A percentile compares a stretch with the other conserved stretches of the same genome.
These are phyloP conservation scores for Listronotus oregonensis DNA, from an alignment of 1,140 invertebrate genomes.

Conservation along the genomic window DNA sequence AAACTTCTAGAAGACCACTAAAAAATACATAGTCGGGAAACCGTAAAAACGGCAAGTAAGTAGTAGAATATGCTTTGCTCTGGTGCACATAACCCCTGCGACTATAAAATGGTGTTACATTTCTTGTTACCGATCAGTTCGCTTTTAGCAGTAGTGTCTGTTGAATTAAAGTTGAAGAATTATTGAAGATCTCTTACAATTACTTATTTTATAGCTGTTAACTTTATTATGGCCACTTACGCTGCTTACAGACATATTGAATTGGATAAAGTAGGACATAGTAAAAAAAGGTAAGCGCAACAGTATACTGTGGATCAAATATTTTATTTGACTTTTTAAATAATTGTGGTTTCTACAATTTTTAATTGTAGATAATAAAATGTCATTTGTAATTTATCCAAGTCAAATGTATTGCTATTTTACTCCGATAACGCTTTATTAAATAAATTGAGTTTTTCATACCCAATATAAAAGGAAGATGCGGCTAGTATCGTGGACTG, in stretches of 20 bases:
- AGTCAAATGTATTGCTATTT: too few species aligned
- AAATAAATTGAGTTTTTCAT: too few species aligned
- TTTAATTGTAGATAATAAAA: too few species aligned
- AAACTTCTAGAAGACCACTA: constrained; percentile 1
- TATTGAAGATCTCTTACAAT: constrained; percentile 9
- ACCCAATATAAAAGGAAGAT: too few species aligned
- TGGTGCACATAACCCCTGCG: constrained; percentile 34
- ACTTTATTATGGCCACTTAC: constrained; percentile 65
- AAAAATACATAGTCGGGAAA: constrained; percentile 19
- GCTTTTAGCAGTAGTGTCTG: constrained; percentile 30
- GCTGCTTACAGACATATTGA: constrained; percentile 71
- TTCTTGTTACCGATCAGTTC: constrained; percentile 32
- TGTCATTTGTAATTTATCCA: too few species aligned
- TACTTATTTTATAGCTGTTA: constrained; percentile 20
- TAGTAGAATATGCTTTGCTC: constrained; percentile 29
- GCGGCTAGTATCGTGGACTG: too few species aligned
- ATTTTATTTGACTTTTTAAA: too few species aligned
- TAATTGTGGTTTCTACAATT: too few species aligned
- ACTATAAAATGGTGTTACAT: constrained; percentile 36
- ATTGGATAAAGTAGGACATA: constrained; percentile 70
- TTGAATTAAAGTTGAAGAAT: constrained; percentile 8
- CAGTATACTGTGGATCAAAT: too few species aligned
- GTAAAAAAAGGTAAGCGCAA: constrained; percentile 67
- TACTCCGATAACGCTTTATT: too few species aligned
- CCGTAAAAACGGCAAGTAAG: constrained; percentile 28